These are phyloP conservation scores for Nomada flava DNA, from an alignment of 2,888 invertebrate species.

Conservation along the genomic window DNA sequence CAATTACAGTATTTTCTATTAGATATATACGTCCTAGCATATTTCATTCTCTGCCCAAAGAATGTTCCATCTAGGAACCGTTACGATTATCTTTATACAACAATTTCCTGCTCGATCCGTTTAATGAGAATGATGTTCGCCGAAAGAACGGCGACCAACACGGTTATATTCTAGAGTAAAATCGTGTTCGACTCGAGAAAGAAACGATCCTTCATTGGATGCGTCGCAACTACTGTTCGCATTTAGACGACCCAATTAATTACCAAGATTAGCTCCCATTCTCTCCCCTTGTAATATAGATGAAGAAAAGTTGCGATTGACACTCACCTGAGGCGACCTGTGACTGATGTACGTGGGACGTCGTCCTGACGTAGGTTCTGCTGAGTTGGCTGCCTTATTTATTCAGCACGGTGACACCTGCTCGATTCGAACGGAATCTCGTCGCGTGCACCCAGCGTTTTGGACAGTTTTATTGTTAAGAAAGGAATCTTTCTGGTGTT, in stretches of 20 bases:
- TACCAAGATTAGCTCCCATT: conserved; percentile 61
- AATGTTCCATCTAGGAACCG: background rate
- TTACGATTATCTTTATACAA: background rate
- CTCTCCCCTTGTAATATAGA: conserved; percentile 58
- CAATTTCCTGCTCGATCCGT: too few species aligned
- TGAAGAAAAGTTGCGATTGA: conserved; percentile 38
- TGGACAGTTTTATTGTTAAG: background rate
- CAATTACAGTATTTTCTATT: conserved; percentile 24
- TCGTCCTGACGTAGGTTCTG: conserved; percentile 75
- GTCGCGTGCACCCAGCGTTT: conserved; percentile 24
- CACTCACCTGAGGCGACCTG: conserved; percentile 75
- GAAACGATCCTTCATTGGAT: background rate
- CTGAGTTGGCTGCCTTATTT: conserved; percentile 54
- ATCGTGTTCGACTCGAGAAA: background rate
- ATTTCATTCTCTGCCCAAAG: background rate
- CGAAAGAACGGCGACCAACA: background rate
- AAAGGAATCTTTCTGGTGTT: background rate
- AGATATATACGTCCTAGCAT: background rate
- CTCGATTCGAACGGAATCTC: conserved; percentile 61
- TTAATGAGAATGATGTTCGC: background rate
- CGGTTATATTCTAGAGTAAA: background rate
- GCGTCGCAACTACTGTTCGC: background rate
- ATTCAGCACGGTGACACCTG: conserved; percentile 67
- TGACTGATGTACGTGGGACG: conserved; percentile 81
- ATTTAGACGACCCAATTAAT: conserved; percentile 72